A percentile compares a stretch with the other conserved stretches of the same genome.
Evolutionary conservation across 2,113 vertebrate species (phyloP).

Genomic region (Rattus norvegicus): DNA sequence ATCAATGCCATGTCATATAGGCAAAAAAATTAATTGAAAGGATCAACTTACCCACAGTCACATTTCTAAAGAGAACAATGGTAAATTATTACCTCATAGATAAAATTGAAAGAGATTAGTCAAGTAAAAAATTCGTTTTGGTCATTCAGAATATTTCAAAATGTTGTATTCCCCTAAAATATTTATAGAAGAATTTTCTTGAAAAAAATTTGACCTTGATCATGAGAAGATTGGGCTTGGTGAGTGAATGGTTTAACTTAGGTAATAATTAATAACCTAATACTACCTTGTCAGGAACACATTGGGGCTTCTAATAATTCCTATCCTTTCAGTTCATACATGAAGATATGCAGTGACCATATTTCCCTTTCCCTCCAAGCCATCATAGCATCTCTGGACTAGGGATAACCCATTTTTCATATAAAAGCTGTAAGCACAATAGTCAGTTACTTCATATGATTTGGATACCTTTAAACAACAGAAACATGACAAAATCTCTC

Average conservation of each 20-base stretch:
- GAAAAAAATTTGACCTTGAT: neutral
- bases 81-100: neutral
- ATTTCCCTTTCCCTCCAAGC: neutral
- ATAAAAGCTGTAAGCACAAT: neutral
- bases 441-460: neutral
- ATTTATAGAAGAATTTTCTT: neutral
- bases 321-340: neutral
- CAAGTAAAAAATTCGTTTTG: conserved; percentile 4
- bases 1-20: neutral
- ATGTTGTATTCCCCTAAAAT: neutral
- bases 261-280: neutral
- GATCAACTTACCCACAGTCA: neutral
- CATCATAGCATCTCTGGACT: neutral
- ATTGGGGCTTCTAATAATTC: neutral
- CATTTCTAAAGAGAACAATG: neutral
- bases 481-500: conserved; percentile 10
- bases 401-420: conserved; percentile 44
- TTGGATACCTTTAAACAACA: neutral
- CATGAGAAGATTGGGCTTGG: neutral
- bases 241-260: neutral
- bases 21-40: neutral
- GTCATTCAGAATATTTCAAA: conserved; percentile 13
- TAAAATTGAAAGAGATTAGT: conserved; percentile 6
- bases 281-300: neutral
- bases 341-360: neutral